A percentile compares a stretch with the other conserved stretches of the same genome.
These are phyloP conservation scores for Pteropus alecto DNA, from an alignment of 2,113 vertebrate species.

Conservation along the genomic window DNA sequence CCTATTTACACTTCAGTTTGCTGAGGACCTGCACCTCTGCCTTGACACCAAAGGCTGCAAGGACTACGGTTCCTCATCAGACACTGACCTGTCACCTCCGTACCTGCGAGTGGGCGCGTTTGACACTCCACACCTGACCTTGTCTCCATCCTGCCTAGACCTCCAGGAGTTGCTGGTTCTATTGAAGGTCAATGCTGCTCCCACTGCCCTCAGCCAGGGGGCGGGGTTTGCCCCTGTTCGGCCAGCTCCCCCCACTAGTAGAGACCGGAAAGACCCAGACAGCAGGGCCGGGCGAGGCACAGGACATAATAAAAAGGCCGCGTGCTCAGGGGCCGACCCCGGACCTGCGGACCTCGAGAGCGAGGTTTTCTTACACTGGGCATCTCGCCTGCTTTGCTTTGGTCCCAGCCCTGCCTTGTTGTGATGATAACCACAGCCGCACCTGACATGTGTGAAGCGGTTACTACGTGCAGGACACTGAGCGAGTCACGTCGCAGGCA, in stretches of 20 bases:
- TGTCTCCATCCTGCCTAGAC: not conserved
- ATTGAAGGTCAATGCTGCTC: not conserved
- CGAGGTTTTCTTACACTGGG: rapidly evolving
- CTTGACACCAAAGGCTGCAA: not conserved
- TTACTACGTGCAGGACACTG: rapidly evolving
- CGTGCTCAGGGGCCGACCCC: rapidly evolving
- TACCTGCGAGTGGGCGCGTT: rapidly evolving
- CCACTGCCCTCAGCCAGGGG: rapidly evolving
- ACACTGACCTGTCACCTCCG: not conserved
- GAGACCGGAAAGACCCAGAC: not conserved
- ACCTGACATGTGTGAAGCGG: not conserved
- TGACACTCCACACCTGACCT: too few species aligned
- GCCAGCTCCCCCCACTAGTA: not conserved
- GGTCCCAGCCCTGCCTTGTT: not conserved
- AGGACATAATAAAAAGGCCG: not conserved
- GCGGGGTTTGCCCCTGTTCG: not conserved
- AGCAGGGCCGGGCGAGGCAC: not conserved
- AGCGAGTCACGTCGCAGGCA: not conserved
- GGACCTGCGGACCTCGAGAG: not conserved
- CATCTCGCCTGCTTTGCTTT: rapidly evolving
- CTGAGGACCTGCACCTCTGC: not conserved
- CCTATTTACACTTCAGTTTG: not conserved
- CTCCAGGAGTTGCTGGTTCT: not conserved
- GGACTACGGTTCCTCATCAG: not conserved
- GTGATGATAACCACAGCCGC: not conserved